phyloP scores from a whole-genome alignment of 2,113 vertebrate genomes.

The Castor canadensis region DNA sequence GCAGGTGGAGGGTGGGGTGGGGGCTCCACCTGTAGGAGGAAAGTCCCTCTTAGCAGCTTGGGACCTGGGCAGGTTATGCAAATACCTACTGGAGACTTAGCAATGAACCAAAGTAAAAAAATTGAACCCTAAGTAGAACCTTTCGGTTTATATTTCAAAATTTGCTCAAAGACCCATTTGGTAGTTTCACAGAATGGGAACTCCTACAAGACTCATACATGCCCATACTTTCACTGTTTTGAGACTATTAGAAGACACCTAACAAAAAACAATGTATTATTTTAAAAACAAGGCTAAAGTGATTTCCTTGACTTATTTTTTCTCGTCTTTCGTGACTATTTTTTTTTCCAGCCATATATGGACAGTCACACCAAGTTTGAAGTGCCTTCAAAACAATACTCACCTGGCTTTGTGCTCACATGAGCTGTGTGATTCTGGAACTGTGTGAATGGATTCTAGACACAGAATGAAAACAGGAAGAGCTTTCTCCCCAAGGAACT shows the following conservation, averaged over 20 bases:
- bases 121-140: rapidly evolving
- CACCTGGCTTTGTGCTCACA: not conserved
- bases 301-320: not conserved
- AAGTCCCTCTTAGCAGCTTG: not conserved
- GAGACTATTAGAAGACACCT: not conserved
- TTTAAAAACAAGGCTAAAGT: not conserved
- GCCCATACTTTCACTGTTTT: not conserved
- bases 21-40: not conserved
- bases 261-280: not conserved
- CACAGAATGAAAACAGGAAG: too few relatives aligned
- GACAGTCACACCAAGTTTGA: not conserved
- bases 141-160: not conserved
- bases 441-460: rapidly evolving
- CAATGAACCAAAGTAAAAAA: rapidly evolving
- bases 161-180: not conserved
- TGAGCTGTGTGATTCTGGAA: rapidly evolving
- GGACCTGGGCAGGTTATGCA: rapidly evolving
- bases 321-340: not conserved
- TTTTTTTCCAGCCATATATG: too few relatives aligned
- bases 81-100: not conserved
- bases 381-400: too few relatives aligned
- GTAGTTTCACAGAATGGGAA: not conserved
- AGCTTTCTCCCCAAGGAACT: not conserved
- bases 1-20: not conserved
- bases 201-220: not conserved